Evolutionary conservation across 2,888 invertebrate genomes (phyloP), one percentile per base, ranked within the genome.

Genomic region (Chloroclysta siterata): DNA sequence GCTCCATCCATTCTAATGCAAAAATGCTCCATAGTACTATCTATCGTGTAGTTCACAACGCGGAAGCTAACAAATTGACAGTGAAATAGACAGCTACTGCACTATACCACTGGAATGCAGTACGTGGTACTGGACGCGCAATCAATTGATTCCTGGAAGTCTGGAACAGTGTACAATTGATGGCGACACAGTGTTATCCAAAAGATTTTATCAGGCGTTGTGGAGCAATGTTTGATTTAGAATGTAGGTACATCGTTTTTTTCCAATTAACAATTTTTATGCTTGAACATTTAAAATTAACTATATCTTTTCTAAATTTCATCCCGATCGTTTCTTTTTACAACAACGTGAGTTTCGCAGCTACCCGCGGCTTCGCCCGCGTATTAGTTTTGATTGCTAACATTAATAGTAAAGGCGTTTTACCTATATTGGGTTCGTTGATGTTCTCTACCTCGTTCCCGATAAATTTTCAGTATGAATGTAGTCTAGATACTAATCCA

Each of bases 21-120:
- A 42, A 50, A 39, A 17, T 42, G 17, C 14, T 44, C 13, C 13
- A 36, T 46, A 10, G 42, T 5, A 46, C 44, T 17, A 36, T 55
- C 11, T 28, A 17, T 50, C 42, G 48, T 44, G 14, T 47, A 55
- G 50, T 60, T 54, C 41, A 47, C 42, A 51, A 53, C 54, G 62
- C 53, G 62, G 64, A 65, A 55, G 63, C 53, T 17, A 63, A 55
- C 53, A 68, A 65, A 68, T 57, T 58, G 64, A 66, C 66, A 69
- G 52, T 41, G 54, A 36, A 60, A 66, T 54, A 44, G 66, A 60
- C 69, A 60, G 60, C 51, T 36, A 14, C 22, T 17, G 54, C 28
- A 50, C 17, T 51, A 22, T 13, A 36, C 46, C 17, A 14, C 39
- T 33, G 4, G 29, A n/a, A 15, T 50, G 28, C n/a, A 47, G 29